A percentile compares a stretch with the other conserved stretches of the same genome.
phyloP scores from a whole-genome alignment of 2,888 invertebrate species.

The Pristionchus entomophagus region DNA sequence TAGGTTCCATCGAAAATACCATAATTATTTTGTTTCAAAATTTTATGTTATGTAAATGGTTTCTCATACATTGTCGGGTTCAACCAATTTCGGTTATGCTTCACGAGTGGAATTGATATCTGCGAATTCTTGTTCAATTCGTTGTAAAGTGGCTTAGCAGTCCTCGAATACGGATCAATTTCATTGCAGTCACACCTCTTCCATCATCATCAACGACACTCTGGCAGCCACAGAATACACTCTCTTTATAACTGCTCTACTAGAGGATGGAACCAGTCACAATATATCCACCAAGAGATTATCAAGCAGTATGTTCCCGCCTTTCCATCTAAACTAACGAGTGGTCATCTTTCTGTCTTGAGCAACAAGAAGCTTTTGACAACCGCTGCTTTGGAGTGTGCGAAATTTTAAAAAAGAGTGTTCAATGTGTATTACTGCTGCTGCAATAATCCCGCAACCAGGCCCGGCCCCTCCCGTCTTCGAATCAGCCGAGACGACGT shows the following conservation, averaged over 20 bases:
- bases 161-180: neutral
- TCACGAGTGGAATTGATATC: neutral
- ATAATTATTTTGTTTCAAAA: too few relatives aligned
- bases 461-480: conserved; percentile 68
- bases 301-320: conserved; percentile 64
- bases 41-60: too few relatives aligned
- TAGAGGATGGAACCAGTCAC: conserved; percentile 60
- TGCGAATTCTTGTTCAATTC: neutral
- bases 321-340: too few relatives aligned
- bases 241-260: conserved; percentile 63
- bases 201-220: conserved; percentile 66
- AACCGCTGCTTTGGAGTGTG: too few relatives aligned
- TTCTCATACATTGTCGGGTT: neutral
- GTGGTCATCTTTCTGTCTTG: too few relatives aligned
- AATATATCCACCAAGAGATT: conserved; percentile 62
- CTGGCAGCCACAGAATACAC: conserved; percentile 71
- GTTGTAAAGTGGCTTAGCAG: too few relatives aligned
- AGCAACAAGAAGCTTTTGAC: too few relatives aligned
- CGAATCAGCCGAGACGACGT: conserved; percentile 66
- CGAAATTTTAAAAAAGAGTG: too few relatives aligned
- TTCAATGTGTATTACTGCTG: neutral
- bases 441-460: conserved; percentile 47
- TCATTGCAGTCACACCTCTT: conserved; percentile 54
- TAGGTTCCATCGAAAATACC: too few relatives aligned
- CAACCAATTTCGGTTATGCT: neutral